Conservation (phyloP, 2,797 vertebrate genomes). For the Amphiprion clarkii region DNA sequence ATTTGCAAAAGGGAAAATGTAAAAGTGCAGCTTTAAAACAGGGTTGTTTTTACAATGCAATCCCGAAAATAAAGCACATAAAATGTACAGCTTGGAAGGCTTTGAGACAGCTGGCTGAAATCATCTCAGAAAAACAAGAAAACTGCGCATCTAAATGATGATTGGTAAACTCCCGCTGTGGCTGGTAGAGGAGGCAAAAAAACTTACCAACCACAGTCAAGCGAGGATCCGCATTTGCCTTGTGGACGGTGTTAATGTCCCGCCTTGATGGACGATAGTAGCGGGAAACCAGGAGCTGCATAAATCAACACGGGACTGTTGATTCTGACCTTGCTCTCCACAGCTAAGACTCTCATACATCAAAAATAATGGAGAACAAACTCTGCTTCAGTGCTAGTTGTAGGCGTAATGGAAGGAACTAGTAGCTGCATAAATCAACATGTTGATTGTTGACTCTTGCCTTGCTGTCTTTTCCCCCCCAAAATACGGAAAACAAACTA, state of each 20-base stretch:
- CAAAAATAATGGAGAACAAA: slow-evolving; percentile 81
- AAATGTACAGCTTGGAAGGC: not conserved
- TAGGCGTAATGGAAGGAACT: slow-evolving; percentile 83
- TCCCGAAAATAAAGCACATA: slow-evolving; percentile 1
- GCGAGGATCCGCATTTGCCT: slow-evolving; percentile 37
- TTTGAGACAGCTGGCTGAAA: not conserved
- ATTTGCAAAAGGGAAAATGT: too few relatives aligned
- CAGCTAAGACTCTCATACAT: slow-evolving; percentile 70
- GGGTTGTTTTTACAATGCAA: slow-evolving; percentile 5
- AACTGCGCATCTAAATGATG: slow-evolving; percentile 1
- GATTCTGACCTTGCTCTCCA: slow-evolving; percentile 73
- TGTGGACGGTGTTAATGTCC: slow-evolving; percentile 60
- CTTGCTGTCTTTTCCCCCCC: slow-evolving; percentile 62
- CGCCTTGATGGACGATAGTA: slow-evolving; percentile 68
- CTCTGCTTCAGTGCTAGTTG: slow-evolving; percentile 72
- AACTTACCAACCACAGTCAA: slow-evolving; percentile 46
- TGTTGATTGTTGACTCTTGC: slow-evolving; percentile 81
- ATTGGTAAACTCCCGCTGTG: slow-evolving; percentile 18
- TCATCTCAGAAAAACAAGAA: slow-evolving; percentile 1
- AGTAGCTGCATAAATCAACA: slow-evolving; percentile 83
- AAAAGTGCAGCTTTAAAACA: not conserved
- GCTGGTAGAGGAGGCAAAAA: slow-evolving; percentile 24
- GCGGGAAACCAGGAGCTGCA: slow-evolving; percentile 67
- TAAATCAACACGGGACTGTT: slow-evolving; percentile 74
- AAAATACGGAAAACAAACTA: slow-evolving; percentile 78